Evolutionary conservation across 2,888 invertebrate species (phyloP), one percentile per base, ranked within the genome.

Genomic region (Mystacides longicornis): DNA sequence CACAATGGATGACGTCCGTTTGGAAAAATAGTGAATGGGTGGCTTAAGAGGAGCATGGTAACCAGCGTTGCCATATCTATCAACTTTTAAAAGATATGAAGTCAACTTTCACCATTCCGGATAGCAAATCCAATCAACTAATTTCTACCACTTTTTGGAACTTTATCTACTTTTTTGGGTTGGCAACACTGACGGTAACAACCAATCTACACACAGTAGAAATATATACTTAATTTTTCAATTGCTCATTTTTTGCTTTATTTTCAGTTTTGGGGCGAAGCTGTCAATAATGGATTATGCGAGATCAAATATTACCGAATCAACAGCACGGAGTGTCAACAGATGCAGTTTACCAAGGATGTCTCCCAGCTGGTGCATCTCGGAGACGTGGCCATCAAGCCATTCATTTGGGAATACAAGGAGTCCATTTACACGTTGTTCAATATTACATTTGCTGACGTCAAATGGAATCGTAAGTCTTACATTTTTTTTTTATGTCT

Each of bases 401-500:
- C 58, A n/a, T 54, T 48, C 18, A 16, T 54, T 7, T 60, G 58
- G 60, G 23, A 54, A 11, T 60, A 47, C 37, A 47, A 56, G 11
- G 48, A 52, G 9, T 19, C 56, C 2, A 49, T 49, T 19, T 57
- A 57, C 20, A 57, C 57, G 3, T 16, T 59, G 7, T 54, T 61
- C 47, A 55, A 61, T 47, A 31, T 57, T 9, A 51, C 59, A 14
- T 61, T 61, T 45, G 45, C 58, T 18, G 49, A 61, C 23, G 55
- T 55, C 5, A 31, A 51, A 45, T 61, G 61, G 61, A 55, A 49
- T 16, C 21, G 60, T 59, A 52, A 57, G 58, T 59, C 50, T 42
- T n/a, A 43, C 4, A 5, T 43, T 43, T 5, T 43, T 27, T 7
- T 27, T 27, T 27, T 27, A 5, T 27, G 11, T 5, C 11, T 27